Evolutionary conservation across 2,113 vertebrate species (phyloP), one percentile per base, ranked within the genome.

Genomic region (Oncorhynchus nerka): DNA sequence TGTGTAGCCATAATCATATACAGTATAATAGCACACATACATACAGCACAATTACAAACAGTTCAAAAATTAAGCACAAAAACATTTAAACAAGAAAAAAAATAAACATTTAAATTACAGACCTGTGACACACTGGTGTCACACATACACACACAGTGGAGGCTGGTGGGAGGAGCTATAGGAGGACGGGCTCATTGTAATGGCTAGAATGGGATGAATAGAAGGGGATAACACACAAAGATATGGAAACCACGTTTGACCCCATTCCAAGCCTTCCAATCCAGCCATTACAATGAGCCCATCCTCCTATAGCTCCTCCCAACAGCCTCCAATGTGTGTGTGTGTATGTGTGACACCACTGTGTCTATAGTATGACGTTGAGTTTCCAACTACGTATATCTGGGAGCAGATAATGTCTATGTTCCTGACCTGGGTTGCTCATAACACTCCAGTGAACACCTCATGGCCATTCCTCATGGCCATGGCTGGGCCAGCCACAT

Each of bases 1-100:
- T 59, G 62, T 70, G 71, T 68, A 74, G 76, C 70, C 80, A 86
- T 51, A 62, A 71, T 19, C 32, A 62, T 2, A 34, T n/a, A 55
- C 0, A 0, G 30, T 30, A 57, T 3, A 65, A 9, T 15, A 6
- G 4, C 28, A 61, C 20, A 20, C 7, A 59, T 6, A 24, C 26
- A 20, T 22, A 74, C 62, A 45, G 12, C n/a, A 69, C 24, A 70
- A 20, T 28, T 28, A 65, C 62, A 65, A 55, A 7, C 61, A 30
- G 70, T 19, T 45, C 0, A 45, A 45, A 3, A 9, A 55, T 19
- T 55, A 16, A 55, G 51, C 16, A 55, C 51, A 1, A 15, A 55
- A n/a, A 62, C 59, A 62, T 8, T 22, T 62, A 0, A 16, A 22
- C 2, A 3, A 62, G 20, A 20, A 57, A 15, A 22, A 2, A 5